These are phyloP conservation scores for Apostichopus parvimensis DNA, from an alignment of 35 echinoderm and acorn worm genomes.

Conservation along the genomic window DNA sequence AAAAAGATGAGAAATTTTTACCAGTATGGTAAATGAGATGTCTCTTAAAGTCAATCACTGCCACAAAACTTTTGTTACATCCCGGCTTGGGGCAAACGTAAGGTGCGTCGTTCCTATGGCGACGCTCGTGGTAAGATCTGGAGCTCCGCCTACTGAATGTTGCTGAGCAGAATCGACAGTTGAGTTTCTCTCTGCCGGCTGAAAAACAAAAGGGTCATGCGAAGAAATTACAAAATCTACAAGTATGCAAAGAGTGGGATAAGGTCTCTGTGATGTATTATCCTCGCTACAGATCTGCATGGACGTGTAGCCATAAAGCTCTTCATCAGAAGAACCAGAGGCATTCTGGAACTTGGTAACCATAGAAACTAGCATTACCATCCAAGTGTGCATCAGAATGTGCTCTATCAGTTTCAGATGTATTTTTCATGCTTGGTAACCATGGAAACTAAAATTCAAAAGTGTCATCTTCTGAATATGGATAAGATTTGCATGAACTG, in stretches of 20 bases:
- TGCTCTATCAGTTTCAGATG: no score
- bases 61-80: slow-evolving; percentile 96
- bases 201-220: background rate
- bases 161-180: slow-evolving; percentile 91
- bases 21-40: slow-evolving; percentile 98
- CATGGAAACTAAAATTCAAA: no score
- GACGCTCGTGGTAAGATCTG: slow-evolving; percentile 94
- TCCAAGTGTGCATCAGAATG: no score
- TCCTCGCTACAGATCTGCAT: no score
- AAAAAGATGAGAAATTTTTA: slow-evolving; percentile 25
- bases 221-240: background rate
- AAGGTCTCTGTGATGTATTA: no score
- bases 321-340: no score
- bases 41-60: slow-evolving; percentile 97
- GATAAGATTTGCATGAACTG: no score
- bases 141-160: slow-evolving; percentile 90
- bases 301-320: no score
- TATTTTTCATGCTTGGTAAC: no score
- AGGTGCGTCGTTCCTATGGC: slow-evolving; percentile 87
- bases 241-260: background rate
- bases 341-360: no score
- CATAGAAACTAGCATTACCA: no score
- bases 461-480: no score
- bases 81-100: slow-evolving; percentile 97
- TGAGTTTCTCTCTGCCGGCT: slow-evolving; percentile 88